A percentile compares a stretch with the other conserved stretches of the same genome.
Conservation (phyloP, 2,888 invertebrate genomes). For the Camptogramma bilineatum region DNA sequence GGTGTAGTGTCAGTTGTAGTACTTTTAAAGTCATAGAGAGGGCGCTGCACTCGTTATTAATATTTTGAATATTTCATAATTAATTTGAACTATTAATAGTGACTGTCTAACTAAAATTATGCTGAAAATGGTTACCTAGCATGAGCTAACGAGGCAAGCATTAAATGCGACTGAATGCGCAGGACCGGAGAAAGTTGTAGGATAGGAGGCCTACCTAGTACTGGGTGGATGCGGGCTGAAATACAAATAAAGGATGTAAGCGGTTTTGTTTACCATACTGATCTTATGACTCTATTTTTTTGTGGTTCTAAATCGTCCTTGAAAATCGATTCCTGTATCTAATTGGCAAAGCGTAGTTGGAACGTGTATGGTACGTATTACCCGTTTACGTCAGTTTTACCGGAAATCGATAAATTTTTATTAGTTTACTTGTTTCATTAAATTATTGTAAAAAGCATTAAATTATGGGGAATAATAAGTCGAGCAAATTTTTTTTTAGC, state of each 20-base stretch:
- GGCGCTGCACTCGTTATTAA: conserved; percentile 13
- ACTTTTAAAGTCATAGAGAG: conserved; percentile 6
- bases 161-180: too few species aligned
- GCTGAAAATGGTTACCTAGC: too few species aligned
- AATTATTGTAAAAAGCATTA: not conserved
- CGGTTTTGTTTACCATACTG: not conserved
- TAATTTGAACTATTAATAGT: too few species aligned
- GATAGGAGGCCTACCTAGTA: too few species aligned
- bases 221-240: too few species aligned
- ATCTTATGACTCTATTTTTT: not conserved
- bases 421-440: not conserved
- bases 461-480: too few species aligned
- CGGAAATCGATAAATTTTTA: not conserved
- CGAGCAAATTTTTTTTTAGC: too few species aligned
- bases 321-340: not conserved
- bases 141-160: too few species aligned
- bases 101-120: too few species aligned
- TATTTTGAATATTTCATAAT: not conserved
- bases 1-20: conserved; percentile 13
- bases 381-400: not conserved
- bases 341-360: not conserved
- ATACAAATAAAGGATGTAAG: too few species aligned
- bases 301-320: not conserved
- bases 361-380: not conserved
- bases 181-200: too few species aligned